phyloP scores from a whole-genome alignment of 1,140 invertebrate genomes.

The Meteorus sp. region DNA sequence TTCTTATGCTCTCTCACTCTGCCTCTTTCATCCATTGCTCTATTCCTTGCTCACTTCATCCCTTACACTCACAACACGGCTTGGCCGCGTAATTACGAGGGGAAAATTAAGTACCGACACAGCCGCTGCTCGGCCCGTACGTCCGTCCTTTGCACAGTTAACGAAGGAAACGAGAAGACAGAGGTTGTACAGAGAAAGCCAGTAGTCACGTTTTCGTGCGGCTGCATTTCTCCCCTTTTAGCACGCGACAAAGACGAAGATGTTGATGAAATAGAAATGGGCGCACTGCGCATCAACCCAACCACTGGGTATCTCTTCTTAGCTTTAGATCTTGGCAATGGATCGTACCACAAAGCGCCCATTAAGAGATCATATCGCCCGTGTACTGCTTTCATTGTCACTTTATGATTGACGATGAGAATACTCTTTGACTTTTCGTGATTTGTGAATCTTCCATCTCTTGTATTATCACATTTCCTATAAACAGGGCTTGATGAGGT shows the following conservation, averaged over 20 bases:
- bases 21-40: background rate
- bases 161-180: slow-evolving; percentile 39
- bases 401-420: slow-evolving; percentile 34
- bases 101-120: slow-evolving; percentile 57
- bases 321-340: slow-evolving; percentile 54
- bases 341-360: slow-evolving; percentile 58
- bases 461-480: background rate
- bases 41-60: slow-evolving; percentile 6
- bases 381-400: slow-evolving; percentile 36
- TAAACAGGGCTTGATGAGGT: no score
- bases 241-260: slow-evolving; percentile 20
- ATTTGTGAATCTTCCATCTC: background rate
- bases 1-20: no score
- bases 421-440: slow-evolving; percentile 13
- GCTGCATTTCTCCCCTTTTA: slow-evolving; percentile 12
- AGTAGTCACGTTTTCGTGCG: slow-evolving; percentile 26
- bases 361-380: slow-evolving; percentile 61
- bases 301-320: slow-evolving; percentile 35
- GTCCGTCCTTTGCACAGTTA: slow-evolving; percentile 49
- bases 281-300: slow-evolving; percentile 6
- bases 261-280: slow-evolving; percentile 8
- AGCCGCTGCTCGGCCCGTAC: slow-evolving; percentile 47
- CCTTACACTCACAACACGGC: background rate
- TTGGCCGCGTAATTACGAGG: slow-evolving; percentile 54
- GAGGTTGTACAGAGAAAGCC: slow-evolving; percentile 29